phyloP scores from a whole-genome alignment of 2,888 invertebrate species.

The Lepetodrilus schrolli region DNA sequence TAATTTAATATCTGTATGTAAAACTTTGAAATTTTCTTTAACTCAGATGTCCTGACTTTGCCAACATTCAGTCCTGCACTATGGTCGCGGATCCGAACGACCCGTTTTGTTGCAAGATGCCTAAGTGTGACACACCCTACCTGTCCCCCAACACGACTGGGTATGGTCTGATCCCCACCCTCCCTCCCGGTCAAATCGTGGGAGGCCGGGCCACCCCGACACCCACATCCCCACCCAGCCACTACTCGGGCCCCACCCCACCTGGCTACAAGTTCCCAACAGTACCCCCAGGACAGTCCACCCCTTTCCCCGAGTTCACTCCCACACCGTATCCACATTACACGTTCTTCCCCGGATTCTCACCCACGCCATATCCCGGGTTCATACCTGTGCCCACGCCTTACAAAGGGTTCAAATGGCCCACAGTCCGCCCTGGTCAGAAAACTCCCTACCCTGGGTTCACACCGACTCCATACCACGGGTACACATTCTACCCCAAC shows the following conservation, averaged over 20 bases:
- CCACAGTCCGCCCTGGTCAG: background rate
- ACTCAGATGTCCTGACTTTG: conserved; percentile 34
- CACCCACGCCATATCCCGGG: conserved; percentile 34
- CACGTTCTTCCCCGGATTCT: conserved; percentile 37
- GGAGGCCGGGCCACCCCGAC: conserved; percentile 45
- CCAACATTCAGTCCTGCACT: conserved; percentile 31
- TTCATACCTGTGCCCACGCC: conserved; percentile 34
- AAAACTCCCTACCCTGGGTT: background rate
- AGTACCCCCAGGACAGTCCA: background rate
- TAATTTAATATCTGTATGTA: background rate
- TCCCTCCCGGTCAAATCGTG: conserved; percentile 47
- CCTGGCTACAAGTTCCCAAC: background rate
- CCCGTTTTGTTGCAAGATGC: conserved; percentile 37
- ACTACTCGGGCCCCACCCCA: conserved; percentile 4
- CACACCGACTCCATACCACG: conserved; percentile 39
- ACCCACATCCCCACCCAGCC: background rate
- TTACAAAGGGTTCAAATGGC: background rate
- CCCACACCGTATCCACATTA: conserved; percentile 39
- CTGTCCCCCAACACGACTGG: conserved; percentile 43
- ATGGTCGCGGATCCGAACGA: conserved; percentile 36
- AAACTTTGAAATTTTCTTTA: background rate
- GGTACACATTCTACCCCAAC: conserved; percentile 36
- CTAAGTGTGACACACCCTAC: conserved; percentile 37
- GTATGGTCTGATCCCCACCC: conserved; percentile 45
- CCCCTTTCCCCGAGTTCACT: conserved; percentile 2